phyloP scores from a whole-genome alignment of 2,113 vertebrate species.

The Coracopsis vasa region DNA sequence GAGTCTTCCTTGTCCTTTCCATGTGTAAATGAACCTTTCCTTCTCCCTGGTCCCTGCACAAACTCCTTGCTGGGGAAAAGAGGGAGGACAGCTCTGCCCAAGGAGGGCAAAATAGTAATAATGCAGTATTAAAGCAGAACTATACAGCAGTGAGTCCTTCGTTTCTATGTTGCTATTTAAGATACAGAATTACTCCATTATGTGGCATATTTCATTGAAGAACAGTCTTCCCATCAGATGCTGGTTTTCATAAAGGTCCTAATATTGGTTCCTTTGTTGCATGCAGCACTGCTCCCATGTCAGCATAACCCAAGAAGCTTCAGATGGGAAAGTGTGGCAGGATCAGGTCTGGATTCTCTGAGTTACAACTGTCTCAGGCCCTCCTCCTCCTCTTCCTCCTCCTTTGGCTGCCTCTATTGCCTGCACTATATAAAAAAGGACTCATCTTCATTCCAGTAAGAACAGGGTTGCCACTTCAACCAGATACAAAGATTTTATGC shows the following conservation, averaged over 20 bases:
- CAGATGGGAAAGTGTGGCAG: neutral
- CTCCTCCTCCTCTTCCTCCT: neutral
- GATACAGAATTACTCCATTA: neutral
- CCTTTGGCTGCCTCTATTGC: neutral
- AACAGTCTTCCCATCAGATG: neutral
- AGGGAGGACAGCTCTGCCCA: neutral
- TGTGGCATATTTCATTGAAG: neutral
- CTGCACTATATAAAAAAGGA: neutral
- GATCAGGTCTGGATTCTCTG: neutral
- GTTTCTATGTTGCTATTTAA: neutral
- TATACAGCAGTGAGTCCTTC: neutral
- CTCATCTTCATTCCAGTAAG: neutral
- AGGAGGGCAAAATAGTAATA: neutral
- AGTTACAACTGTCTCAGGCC: neutral
- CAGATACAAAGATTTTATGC: neutral
- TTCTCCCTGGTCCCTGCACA: neutral
- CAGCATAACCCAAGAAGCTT: neutral
- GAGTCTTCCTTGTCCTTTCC: neutral
- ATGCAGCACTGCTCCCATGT: neutral
- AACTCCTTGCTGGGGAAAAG: neutral
- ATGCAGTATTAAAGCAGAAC: neutral
- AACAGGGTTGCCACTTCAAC: neutral
- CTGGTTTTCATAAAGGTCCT: neutral
- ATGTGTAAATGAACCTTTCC: neutral
- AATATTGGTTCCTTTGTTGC: neutral